Base-by-base conservation (phyloP, 1,140 invertebrate species). In the Neoseiulus cucumeris region DNA sequence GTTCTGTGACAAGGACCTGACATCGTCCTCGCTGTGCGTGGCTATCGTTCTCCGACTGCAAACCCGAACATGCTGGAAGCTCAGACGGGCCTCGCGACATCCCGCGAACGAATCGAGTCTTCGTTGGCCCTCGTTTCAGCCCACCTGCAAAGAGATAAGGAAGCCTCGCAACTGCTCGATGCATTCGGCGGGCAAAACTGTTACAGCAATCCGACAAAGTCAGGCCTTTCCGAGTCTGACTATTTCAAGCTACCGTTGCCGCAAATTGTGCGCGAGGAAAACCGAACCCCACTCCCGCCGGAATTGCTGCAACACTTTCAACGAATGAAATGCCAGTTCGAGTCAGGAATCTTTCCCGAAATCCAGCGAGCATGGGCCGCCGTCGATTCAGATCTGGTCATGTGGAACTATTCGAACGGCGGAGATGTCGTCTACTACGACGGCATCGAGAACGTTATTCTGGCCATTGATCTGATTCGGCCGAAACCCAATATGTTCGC, bases 351-450 rank as follows among this genome's bases (percentile, higher is more conserved):
- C 6, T 95, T 98, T 78, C 86, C 91, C 66, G 91, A 94, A 74
- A 94, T 98, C 70, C 86, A 85, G 29, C 81, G 94, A 73, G 93
- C 93, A 0, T 99, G 93, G 92, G 76, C 98, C 20, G 90, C 91
- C 28, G 91, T 99, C 72, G 95, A 98, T 73, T 95, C 88, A 72
- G 91, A 96, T 78, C 89, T 99, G 70, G 98, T 95, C 79, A 82
- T 97, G 1, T 96, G 91, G 91, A 86, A 87, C 44, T 95, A 89
- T 79, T 87, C 91, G 76, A 84, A 89, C 80, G 85, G 84, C 83
- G 70, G 71, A 68, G 74, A 76, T 70, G 66, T 75, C 42, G 70
- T 73, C 20, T 73, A 72, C 72, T 74, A 73, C 68, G 75, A 78
- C 68, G 70, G 68, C 20, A 68, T 77, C 2, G 71, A 68, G n/a